A percentile compares a stretch with the other conserved stretches of the same genome.
Evolutionary conservation across 2,797 vertebrate species (phyloP).

Genomic region (Thunnus albacares): DNA sequence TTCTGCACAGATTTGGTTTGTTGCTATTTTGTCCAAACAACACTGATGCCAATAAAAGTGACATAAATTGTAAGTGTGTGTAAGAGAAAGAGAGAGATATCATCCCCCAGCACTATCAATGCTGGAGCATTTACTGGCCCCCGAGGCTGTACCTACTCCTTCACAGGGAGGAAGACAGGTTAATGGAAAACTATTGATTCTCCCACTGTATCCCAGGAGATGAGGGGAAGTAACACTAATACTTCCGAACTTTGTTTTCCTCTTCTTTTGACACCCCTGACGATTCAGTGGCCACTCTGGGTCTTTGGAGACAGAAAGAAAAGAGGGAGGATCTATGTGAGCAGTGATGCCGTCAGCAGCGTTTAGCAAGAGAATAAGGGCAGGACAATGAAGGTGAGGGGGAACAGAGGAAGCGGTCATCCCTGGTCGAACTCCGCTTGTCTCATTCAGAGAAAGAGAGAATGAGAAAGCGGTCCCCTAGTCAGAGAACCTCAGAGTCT

Average conservation of each 20-base stretch:
- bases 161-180: constrained; percentile 70
- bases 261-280: constrained; percentile 36
- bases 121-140: constrained; percentile 50
- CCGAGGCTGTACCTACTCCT: constrained; percentile 44
- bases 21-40: background rate
- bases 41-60: constrained; percentile 1
- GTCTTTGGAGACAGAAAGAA: constrained; percentile 26
- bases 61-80: background rate
- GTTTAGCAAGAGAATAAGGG: constrained; percentile 57
- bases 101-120: constrained; percentile 14
- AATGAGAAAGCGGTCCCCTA: background rate
- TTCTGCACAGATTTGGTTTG: background rate
- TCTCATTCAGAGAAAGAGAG: constrained; percentile 16
- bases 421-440: constrained; percentile 30
- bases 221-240: constrained; percentile 66
- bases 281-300: constrained; percentile 7
- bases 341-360: constrained; percentile 45
- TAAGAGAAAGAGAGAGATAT: constrained; percentile 22
- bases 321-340: constrained; percentile 37
- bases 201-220: constrained; percentile 56
- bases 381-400: constrained; percentile 53
- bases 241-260: constrained; percentile 74
- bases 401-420: constrained; percentile 53
- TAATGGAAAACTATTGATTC: constrained; percentile 84
- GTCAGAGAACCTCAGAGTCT: constrained; percentile 3